Evolutionary conservation across 2,797 vertebrate species (phyloP).

Genomic region (Trachops cirrhosus): DNA sequence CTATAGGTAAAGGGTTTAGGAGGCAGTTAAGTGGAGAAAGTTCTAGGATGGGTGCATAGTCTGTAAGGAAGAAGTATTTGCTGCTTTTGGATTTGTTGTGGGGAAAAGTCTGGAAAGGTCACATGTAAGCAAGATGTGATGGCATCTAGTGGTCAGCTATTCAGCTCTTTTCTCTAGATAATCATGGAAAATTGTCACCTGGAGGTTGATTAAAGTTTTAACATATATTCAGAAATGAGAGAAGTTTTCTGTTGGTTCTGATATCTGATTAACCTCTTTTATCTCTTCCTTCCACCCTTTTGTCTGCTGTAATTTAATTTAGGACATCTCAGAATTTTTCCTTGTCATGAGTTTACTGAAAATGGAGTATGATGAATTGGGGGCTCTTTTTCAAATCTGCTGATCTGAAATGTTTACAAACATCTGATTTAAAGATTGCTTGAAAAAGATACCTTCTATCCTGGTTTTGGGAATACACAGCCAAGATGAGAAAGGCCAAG

Average conservation of each 20-base stretch:
- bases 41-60: not conserved
- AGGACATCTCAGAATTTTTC: not conserved
- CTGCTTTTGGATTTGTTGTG: not conserved
- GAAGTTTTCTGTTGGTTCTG: not conserved
- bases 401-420: not conserved
- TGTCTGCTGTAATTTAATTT: not conserved
- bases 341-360: not conserved
- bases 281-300: not conserved
- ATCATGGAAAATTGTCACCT: not conserved
- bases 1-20: not conserved
- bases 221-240: not conserved
- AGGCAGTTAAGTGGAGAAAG: not conserved
- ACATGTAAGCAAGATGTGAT: not conserved
- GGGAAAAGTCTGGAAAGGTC: not conserved
- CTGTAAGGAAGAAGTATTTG: not conserved
- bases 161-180: not conserved
- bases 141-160: not conserved
- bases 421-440: slow-evolving; percentile 30
- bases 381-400: not conserved
- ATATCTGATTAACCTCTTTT: not conserved
- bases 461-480: not conserved
- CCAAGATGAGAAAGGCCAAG: not conserved
- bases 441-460: not conserved
- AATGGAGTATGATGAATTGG: slow-evolving; percentile 14
- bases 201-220: not conserved